phyloP scores from a whole-genome alignment of 2,888 invertebrate species.

The Leptopterna dolabrata region DNA sequence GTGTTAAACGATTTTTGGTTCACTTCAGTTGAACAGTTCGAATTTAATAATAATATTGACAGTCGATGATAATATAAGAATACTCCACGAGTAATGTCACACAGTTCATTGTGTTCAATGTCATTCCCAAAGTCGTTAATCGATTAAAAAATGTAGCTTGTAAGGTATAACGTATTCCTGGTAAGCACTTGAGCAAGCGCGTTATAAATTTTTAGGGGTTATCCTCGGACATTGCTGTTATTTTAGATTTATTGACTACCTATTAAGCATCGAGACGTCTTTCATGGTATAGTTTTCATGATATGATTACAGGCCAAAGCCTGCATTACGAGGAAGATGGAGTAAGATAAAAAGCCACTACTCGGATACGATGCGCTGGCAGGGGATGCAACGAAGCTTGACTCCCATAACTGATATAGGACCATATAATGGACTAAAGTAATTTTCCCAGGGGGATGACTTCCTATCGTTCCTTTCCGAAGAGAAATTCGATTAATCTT shows the following conservation, averaged over 20 bases:
- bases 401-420: slow-evolving; percentile 18
- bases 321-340: not conserved
- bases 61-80: too few species aligned
- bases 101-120: too few species aligned
- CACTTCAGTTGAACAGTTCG: too few species aligned
- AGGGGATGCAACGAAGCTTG: not conserved
- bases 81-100: too few species aligned
- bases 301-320: not conserved
- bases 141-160: too few species aligned
- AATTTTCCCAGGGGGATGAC: slow-evolving; percentile 20
- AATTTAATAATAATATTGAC: too few species aligned
- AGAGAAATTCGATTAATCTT: slow-evolving; percentile 34
- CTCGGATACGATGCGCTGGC: not conserved
- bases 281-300: not conserved
- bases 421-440: slow-evolving; percentile 22
- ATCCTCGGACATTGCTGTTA: not conserved
- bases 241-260: not conserved
- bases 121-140: too few species aligned
- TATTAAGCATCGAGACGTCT: not conserved
- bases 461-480: not conserved
- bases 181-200: too few species aligned
- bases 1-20: too few species aligned
- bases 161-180: too few species aligned
- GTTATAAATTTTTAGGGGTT: not conserved
- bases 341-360: not conserved